Evolutionary conservation across 1,140 invertebrate genomes (phyloP).

Genomic region (Calycopis cecrops): DNA sequence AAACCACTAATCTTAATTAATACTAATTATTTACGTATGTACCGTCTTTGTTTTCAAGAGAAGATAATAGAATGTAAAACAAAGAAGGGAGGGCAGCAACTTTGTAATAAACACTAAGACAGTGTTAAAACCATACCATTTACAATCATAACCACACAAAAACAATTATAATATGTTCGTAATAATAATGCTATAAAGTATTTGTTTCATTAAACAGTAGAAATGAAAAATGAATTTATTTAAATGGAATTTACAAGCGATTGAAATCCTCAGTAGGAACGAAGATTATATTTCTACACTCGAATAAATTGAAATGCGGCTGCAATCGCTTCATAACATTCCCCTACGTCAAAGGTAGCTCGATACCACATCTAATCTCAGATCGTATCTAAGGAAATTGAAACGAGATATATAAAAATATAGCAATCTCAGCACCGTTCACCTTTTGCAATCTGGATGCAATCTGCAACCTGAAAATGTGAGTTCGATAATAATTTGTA

Average conservation of each 20-base stretch:
- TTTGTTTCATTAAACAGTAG: no score
- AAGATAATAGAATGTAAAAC: no score
- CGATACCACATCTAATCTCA: conserved; percentile 26
- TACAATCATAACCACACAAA: no score
- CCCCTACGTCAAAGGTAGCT: conserved; percentile 17
- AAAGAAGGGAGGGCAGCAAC: no score
- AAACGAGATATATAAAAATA: conserved; percentile 34
- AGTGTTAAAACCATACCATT: no score
- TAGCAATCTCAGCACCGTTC: conserved; percentile 30
- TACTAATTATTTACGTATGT: no score
- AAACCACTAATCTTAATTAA: conserved; percentile 6
- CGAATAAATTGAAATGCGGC: conserved; percentile 18
- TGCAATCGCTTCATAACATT: conserved; percentile 10
- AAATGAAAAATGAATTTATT: conserved; percentile 8
- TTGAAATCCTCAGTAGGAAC: conserved; percentile 8
- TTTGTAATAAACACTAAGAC: no score
- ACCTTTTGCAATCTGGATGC: conserved; percentile 28
- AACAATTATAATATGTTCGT: no score
- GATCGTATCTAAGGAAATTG: conserved; percentile 32
- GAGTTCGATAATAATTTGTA: conserved; percentile 15
- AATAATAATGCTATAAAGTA: no score
- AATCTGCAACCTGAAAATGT: conserved; percentile 21
- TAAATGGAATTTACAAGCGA: conserved; percentile 11
- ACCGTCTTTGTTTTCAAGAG: background rate
- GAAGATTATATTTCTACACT: conserved; percentile 14